Percentiles rank a stretch among this genome's conserved stretches.
phyloP scores from a whole-genome alignment of 2,113 vertebrate species.

The Callorhinus ursinus region DNA sequence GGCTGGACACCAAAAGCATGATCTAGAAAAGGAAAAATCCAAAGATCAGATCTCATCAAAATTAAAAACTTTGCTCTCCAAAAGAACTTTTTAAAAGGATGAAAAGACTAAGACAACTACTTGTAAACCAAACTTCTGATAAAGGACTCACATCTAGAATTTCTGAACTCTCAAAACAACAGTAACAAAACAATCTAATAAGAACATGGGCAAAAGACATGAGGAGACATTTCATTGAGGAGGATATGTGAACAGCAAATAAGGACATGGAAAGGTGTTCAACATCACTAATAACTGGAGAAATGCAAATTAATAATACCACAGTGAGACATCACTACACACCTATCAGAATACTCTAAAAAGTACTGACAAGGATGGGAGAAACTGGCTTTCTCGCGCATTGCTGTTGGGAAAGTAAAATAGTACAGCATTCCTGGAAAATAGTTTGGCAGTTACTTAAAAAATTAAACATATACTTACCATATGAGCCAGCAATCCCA shows the following conservation, averaged over 20 bases:
- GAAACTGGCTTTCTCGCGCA: not conserved
- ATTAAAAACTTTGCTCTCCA: not conserved
- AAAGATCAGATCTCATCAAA: not conserved
- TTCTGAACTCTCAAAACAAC: not conserved
- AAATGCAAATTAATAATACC: conserved; percentile 5
- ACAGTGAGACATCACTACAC: not conserved
- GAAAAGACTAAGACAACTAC: not conserved
- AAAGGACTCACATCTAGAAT: not conserved
- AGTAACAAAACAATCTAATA: not conserved
- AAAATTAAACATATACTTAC: not conserved
- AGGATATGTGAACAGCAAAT: not conserved
- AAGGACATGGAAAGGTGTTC: not conserved
- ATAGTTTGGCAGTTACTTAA: not conserved
- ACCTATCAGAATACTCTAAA: not conserved
- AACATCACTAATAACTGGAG: not conserved
- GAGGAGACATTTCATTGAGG: not conserved
- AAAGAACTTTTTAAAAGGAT: not conserved
- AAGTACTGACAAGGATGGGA: not conserved
- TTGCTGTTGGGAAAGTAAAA: not conserved
- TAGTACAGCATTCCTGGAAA: not conserved
- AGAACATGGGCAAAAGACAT: not conserved
- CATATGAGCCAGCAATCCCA: not conserved
- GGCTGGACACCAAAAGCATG: not conserved
- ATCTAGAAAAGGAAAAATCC: not conserved
- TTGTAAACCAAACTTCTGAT: not conserved